phyloP scores from a whole-genome alignment of 1,140 invertebrate species.

The Zaprionus nigranus region DNA sequence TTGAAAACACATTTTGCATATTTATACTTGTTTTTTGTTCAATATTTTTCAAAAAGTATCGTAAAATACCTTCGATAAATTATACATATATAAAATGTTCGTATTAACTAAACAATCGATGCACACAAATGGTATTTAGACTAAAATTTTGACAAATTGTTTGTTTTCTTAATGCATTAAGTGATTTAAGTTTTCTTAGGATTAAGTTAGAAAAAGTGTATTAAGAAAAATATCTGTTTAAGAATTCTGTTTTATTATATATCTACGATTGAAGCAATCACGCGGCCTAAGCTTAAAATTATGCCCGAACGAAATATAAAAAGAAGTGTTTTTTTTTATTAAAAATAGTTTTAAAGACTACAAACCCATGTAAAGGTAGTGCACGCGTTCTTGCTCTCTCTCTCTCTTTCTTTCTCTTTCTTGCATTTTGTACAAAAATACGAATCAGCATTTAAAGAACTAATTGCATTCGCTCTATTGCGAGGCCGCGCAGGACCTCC shows the following conservation, averaged over 20 bases:
- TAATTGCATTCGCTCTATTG: slow-evolving; percentile 58
- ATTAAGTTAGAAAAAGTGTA: slow-evolving; percentile 27
- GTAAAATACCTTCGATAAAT: slow-evolving; percentile 25
- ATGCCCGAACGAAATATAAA: slow-evolving; percentile 12
- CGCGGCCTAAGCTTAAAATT: slow-evolving; percentile 29
- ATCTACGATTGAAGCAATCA: slow-evolving; percentile 42
- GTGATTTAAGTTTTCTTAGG: slow-evolving; percentile 16
- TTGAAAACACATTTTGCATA: slow-evolving; percentile 1
- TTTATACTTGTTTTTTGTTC: not conserved
- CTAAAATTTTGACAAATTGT: slow-evolving; percentile 18
- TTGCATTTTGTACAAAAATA: slow-evolving; percentile 58
- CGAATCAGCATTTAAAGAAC: slow-evolving; percentile 61
- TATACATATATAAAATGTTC: slow-evolving; percentile 22
- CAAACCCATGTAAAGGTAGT: slow-evolving; percentile 29
- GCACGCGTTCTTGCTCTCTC: slow-evolving; percentile 14
- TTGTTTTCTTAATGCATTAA: slow-evolving; percentile 20
- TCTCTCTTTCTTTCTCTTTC: not conserved
- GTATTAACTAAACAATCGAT: slow-evolving; percentile 41
- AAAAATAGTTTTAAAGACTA: slow-evolving; percentile 28
- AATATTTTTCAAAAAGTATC: slow-evolving; percentile 22
- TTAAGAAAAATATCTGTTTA: slow-evolving; percentile 26
- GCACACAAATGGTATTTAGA: slow-evolving; percentile 29
- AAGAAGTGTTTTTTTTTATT: not conserved
- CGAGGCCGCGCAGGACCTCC: slow-evolving; percentile 14
- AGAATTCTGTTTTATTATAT: slow-evolving; percentile 18